Conservation (phyloP, 2,113 vertebrate species). For the Psilopsiagon aymara region DNA sequence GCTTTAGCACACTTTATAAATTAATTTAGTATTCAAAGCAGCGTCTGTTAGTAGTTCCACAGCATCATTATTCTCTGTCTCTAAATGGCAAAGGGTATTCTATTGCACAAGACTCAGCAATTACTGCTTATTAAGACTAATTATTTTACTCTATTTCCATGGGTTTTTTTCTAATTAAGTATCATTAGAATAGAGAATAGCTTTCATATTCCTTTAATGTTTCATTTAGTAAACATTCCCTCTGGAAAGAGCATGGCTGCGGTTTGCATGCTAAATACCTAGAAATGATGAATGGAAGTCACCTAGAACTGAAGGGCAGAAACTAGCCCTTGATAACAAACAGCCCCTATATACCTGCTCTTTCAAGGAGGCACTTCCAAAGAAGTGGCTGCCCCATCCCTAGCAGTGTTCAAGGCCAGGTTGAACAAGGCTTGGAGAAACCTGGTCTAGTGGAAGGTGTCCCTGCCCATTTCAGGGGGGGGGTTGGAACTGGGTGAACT, state of each 20-base stretch:
- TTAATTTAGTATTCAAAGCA: conserved; percentile 17
- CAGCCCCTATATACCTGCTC: neutral
- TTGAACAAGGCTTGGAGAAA: neutral
- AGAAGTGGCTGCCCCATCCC: neutral
- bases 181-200: conserved; percentile 38
- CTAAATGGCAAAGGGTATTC: neutral
- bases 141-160: conserved; percentile 56
- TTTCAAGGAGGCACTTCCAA: neutral
- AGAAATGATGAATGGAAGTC: neutral
- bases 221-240: conserved; percentile 53
- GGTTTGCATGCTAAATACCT: conserved; percentile 1
- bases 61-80: neutral
- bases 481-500: neutral
- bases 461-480: neutral
- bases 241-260: neutral
- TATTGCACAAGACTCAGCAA: conserved; percentile 32
- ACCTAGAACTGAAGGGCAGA: conserved; percentile 10
- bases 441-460: neutral
- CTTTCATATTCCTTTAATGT: conserved; percentile 50
- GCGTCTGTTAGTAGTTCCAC: neutral
- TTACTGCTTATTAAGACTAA: conserved; percentile 59
- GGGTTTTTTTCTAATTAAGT: conserved; percentile 28
- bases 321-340: neutral
- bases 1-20: neutral
- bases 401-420: neutral